A percentile compares a stretch with the other conserved stretches of the same genome.
Conservation (phyloP, 2,888 invertebrate species). For the Nymphalis urticae region DNA sequence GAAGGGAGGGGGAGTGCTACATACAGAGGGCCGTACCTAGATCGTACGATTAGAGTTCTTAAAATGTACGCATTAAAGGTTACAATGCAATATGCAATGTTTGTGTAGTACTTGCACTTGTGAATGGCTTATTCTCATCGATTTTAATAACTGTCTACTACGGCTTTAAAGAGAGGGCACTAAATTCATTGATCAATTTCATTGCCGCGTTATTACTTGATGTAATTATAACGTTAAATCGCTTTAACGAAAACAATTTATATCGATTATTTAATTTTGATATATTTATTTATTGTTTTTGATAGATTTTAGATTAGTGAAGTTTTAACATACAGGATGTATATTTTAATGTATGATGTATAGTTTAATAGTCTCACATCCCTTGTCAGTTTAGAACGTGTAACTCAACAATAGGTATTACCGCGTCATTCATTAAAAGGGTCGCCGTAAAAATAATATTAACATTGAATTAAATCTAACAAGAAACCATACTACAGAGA, state of each 20-base stretch:
- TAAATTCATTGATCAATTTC: constrained; percentile 33
- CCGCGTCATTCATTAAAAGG: constrained; percentile 32
- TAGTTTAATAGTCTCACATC: constrained; percentile 9
- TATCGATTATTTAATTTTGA: not conserved
- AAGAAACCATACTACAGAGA: constrained; percentile 25
- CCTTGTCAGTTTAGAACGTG: constrained; percentile 28
- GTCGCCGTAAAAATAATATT: constrained; percentile 35
- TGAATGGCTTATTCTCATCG: constrained; percentile 41
- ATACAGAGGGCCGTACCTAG: constrained; percentile 44
- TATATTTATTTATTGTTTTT: not conserved
- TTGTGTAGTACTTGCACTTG: constrained; percentile 33
- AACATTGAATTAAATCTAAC: constrained; percentile 33
- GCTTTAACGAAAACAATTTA: not conserved
- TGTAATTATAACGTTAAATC: constrained; percentile 1
- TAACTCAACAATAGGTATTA: constrained; percentile 30
- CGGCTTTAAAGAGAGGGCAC: constrained; percentile 31
- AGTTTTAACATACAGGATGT: too few species aligned
- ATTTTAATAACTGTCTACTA: constrained; percentile 40
- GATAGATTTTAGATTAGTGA: not conserved
- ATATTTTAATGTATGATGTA: too few species aligned
- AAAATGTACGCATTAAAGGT: constrained; percentile 17
- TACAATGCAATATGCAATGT: constrained; percentile 21
- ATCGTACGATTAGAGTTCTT: constrained; percentile 24
- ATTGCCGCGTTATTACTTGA: constrained; percentile 15
- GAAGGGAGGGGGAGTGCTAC: constrained; percentile 56